phyloP scores from a whole-genome alignment of 2,113 vertebrate genomes.

The Talpa occidentalis region DNA sequence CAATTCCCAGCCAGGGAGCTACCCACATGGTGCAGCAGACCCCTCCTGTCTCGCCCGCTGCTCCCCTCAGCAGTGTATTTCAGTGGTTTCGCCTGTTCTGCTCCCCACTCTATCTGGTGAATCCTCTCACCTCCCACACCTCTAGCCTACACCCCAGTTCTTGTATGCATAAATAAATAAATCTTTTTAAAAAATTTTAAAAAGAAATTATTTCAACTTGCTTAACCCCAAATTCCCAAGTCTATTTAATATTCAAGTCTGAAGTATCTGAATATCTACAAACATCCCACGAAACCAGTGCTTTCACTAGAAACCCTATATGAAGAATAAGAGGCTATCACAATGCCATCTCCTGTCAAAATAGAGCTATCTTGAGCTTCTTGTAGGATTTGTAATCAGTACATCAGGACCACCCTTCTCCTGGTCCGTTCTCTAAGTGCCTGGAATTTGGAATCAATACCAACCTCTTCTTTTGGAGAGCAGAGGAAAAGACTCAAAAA shows the following conservation, averaged over 20 bases:
- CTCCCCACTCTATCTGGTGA: too few species aligned
- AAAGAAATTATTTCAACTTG: conserved; percentile 30
- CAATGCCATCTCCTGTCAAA: neutral
- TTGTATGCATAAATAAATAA: too few species aligned
- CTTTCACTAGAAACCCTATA: neutral
- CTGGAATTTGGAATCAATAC: conserved; percentile 35
- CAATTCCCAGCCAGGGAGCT: too few species aligned
- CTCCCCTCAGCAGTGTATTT: too few species aligned
- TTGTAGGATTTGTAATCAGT: neutral
- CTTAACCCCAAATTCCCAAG: neutral
- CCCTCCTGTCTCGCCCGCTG: too few species aligned
- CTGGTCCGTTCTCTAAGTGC: neutral
- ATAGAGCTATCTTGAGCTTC: neutral
- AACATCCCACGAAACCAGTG: neutral
- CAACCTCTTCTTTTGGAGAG: neutral
- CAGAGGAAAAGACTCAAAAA: neutral
- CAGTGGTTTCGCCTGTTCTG: too few species aligned
- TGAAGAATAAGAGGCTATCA: neutral
- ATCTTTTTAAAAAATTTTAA: too few species aligned
- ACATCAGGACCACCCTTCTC: neutral
- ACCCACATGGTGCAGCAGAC: too few species aligned
- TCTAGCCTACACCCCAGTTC: too few species aligned
- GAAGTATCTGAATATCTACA: neutral
- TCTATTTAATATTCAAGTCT: neutral
- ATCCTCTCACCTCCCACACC: too few species aligned